These are phyloP conservation scores for Palloptera scutellata DNA, from an alignment of 2,888 invertebrate genomes.

Conservation along the genomic window DNA sequence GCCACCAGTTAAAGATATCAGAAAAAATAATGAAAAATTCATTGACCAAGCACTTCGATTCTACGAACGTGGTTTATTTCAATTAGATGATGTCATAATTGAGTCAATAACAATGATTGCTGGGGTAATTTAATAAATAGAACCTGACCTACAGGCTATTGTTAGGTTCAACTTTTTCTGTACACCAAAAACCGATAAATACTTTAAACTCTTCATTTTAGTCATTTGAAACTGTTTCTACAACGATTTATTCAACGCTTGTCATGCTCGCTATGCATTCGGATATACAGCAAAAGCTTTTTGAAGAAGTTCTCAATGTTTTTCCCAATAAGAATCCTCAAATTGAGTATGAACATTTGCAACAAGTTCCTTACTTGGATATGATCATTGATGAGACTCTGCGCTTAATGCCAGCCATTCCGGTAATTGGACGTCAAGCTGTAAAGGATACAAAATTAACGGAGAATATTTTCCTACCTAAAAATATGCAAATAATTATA, in stretches of 20 bases:
- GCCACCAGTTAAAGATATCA: constrained; percentile 11
- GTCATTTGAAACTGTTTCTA: constrained; percentile 48
- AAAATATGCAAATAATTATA: constrained; percentile 43
- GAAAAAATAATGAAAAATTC: constrained; percentile 37
- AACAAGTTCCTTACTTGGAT: constrained; percentile 43
- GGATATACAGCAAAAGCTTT: constrained; percentile 45
- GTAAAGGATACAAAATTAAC: constrained; percentile 32
- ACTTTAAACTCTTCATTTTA: constrained; percentile 12
- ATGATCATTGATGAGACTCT: constrained; percentile 47
- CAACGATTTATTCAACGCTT: constrained; percentile 39
- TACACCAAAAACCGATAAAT: too few relatives aligned
- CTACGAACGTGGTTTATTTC: constrained; percentile 41
- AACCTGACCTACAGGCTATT: too few relatives aligned
- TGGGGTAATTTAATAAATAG: constrained; percentile 38
- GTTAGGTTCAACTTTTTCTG: too few relatives aligned
- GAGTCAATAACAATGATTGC: constrained; percentile 45
- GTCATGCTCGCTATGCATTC: constrained; percentile 49
- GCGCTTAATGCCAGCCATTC: constrained; percentile 44
- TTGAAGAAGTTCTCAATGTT: constrained; percentile 40
- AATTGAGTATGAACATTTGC: constrained; percentile 39
- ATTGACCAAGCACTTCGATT: constrained; percentile 43
- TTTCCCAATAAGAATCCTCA: constrained; percentile 32
- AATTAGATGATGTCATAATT: constrained; percentile 40
- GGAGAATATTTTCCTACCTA: constrained; percentile 36
- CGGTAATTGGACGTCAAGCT: constrained; percentile 41